Percentiles rank a stretch among this genome's conserved stretches.
These are phyloP conservation scores for Tenualosa thibaudeaui DNA, from an alignment of 2,797 vertebrate genomes.

Conservation along the genomic window DNA sequence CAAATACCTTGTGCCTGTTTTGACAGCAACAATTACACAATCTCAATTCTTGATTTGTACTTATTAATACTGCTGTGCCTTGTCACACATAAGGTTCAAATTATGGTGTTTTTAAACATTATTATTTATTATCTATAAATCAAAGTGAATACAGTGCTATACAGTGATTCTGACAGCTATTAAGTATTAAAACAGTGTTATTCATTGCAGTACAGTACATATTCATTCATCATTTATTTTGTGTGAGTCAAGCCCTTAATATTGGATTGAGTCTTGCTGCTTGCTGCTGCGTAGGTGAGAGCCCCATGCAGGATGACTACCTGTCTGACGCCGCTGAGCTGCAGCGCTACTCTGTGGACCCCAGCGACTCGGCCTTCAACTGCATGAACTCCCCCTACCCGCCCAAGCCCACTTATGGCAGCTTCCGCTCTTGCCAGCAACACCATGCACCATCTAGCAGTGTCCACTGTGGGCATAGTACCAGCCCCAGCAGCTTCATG, in stretches of 20 bases:
- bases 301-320: conserved; percentile 45
- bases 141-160: neutral
- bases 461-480: conserved; percentile 73
- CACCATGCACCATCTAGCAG: conserved; percentile 67
- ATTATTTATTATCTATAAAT: neutral
- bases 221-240: neutral
- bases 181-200: too few relatives aligned
- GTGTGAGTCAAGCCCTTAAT: neutral
- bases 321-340: conserved; percentile 70
- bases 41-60: neutral
- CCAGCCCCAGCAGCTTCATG: conserved; percentile 75
- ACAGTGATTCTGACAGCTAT: neutral
- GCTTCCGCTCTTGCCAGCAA: conserved; percentile 68
- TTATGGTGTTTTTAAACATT: neutral
- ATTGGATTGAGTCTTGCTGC: neutral
- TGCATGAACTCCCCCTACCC: conserved; percentile 75
- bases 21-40: neutral
- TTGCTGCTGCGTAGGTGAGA: conserved; percentile 22
- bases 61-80: neutral
- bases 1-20: neutral
- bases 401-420: conserved; percentile 68
- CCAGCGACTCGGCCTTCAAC: conserved; percentile 74
- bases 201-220: neutral
- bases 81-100: neutral
- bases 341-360: conserved; percentile 76